Conservation (phyloP, 1,140 invertebrate genomes). For the Macrotrachela quadricornifera region DNA sequence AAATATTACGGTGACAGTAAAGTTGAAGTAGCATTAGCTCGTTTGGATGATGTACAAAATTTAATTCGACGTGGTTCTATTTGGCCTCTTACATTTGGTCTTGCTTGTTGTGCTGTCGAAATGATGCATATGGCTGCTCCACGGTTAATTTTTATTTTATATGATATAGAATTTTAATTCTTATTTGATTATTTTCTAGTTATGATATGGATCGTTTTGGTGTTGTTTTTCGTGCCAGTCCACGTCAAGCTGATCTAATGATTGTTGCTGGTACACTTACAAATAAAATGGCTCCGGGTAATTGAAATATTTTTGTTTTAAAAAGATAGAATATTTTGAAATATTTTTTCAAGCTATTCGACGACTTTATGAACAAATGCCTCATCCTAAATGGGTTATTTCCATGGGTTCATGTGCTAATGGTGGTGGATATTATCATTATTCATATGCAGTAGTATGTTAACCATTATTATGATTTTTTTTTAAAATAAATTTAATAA, state of each 20-base stretch:
- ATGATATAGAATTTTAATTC: no score
- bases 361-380: constrained; percentile 53
- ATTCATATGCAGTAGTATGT: constrained; percentile 77
- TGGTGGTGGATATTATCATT: constrained; percentile 95
- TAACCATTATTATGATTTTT: no score
- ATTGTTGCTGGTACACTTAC: constrained; percentile 94
- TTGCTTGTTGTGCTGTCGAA: constrained; percentile 92
- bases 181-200: neutral
- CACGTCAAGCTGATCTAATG: constrained; percentile 70
- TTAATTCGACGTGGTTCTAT: constrained; percentile 72
- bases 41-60: constrained; percentile 74
- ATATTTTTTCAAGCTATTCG: neutral
- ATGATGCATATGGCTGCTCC: constrained; percentile 99
- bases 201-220: constrained; percentile 43
- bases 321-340: no score
- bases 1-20: constrained; percentile 14
- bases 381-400: constrained; percentile 81
- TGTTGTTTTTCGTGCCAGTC: constrained; percentile 84
- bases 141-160: no score
- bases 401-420: constrained; percentile 99
- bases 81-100: constrained; percentile 85
- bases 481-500: no score
- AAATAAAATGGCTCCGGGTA: constrained; percentile 85
- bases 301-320: no score
- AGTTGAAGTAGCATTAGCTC: constrained; percentile 38